These are phyloP conservation scores for Drosophila quadrilineata DNA, from an alignment of 1,140 invertebrate species.

Conservation along the genomic window DNA sequence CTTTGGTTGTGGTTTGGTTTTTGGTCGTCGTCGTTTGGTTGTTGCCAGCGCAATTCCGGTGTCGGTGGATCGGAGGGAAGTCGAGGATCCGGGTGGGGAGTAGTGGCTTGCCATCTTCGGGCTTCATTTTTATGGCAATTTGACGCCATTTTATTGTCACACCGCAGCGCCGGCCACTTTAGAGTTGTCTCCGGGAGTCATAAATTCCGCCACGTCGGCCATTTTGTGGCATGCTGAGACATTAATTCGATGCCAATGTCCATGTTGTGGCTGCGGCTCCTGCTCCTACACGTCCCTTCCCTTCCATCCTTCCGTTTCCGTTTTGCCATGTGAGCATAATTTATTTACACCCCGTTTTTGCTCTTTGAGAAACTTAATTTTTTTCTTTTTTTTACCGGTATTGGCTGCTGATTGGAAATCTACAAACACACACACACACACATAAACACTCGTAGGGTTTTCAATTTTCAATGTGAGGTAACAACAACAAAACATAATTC, in stretches of 20 bases:
- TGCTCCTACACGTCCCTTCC: slow-evolving; percentile 46
- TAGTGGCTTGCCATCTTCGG: neutral
- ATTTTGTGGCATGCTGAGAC: slow-evolving; percentile 68
- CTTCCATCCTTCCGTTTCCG: slow-evolving; percentile 44
- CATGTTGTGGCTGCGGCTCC: slow-evolving; percentile 17
- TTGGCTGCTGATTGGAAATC: slow-evolving; percentile 65
- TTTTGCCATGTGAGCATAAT: slow-evolving; percentile 45
- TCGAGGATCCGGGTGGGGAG: no score
- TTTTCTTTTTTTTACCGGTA: slow-evolving; percentile 18
- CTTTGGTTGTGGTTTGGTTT: slow-evolving; percentile 40
- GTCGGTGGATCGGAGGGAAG: no score
- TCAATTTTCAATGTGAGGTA: slow-evolving; percentile 54
- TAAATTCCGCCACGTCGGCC: slow-evolving; percentile 69
- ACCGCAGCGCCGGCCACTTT: slow-evolving; percentile 61
- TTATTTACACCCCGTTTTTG: slow-evolving; percentile 57
- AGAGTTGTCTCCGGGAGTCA: slow-evolving; percentile 70
- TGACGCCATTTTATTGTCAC: slow-evolving; percentile 77
- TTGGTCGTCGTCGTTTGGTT: neutral
- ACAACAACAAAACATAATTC: slow-evolving; percentile 53
- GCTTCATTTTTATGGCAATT: slow-evolving; percentile 69
- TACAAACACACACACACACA: slow-evolving; percentile 24
- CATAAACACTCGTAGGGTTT: slow-evolving; percentile 24
- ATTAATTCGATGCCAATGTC: slow-evolving; percentile 68
- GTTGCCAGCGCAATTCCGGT: slow-evolving; percentile 6
- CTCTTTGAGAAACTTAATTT: slow-evolving; percentile 63